A percentile compares a stretch with the other conserved stretches of the same genome.
Conservation (phyloP, 2,113 vertebrate genomes). For the Rutilus rutilus region DNA sequence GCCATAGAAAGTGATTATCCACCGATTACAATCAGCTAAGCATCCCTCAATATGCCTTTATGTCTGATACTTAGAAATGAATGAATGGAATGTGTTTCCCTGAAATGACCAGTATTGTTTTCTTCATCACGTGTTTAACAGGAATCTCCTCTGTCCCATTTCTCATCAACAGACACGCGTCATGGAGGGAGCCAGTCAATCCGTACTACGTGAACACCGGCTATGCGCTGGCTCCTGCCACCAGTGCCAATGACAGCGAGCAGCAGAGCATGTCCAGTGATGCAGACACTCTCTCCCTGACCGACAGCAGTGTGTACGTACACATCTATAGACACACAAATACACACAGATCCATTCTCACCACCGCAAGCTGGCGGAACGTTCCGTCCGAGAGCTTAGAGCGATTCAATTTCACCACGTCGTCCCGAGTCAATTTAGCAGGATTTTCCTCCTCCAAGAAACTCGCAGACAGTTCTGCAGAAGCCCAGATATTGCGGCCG, state of each 20-base stretch:
- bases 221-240: slow-evolving; percentile 90
- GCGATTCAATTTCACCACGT: slow-evolving; percentile 21
- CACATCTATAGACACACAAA: slow-evolving; percentile 30
- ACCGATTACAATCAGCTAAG: not conserved
- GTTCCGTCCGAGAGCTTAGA: slow-evolving; percentile 31
- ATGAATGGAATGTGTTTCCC: not conserved
- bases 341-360: slow-evolving; percentile 17
- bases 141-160: slow-evolving; percentile 6
- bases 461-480: not conserved
- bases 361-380: not conserved
- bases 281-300: slow-evolving; percentile 93
- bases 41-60: not conserved
- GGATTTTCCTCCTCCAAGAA: slow-evolving; percentile 4
- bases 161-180: slow-evolving; percentile 67
- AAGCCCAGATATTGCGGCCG: not conserved
- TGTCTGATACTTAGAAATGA: not conserved
- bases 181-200: slow-evolving; percentile 90
- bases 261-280: slow-evolving; percentile 99
- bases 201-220: slow-evolving; percentile 96
- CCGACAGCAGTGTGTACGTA: slow-evolving; percentile 92
- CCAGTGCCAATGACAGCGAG: slow-evolving; percentile 98
- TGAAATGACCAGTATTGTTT: not conserved
- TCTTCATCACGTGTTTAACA: not conserved
- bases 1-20: not conserved
- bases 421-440: slow-evolving; percentile 20